Base-by-base conservation (phyloP, 2,797 vertebrate genomes). In the Lithobates sylvaticus region DNA sequence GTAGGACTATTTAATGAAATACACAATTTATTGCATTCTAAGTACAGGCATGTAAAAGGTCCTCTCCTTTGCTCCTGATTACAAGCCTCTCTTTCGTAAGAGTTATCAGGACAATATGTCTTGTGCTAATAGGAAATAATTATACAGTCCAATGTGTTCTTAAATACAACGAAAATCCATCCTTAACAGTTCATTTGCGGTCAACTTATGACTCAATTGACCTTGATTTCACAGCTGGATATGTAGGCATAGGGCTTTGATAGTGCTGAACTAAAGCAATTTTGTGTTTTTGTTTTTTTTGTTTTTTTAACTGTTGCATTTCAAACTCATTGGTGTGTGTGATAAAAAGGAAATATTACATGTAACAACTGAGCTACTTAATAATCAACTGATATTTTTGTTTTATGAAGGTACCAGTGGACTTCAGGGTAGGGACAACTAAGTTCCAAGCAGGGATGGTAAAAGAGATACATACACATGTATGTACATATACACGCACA, bases 221-320 rank as follows among this genome's bases (percentile, higher is more conserved):
- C 54, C 70, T 81, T 74, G n/a, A 82, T 64, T 36, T 65, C 27
- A 13, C 78, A 81, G 64, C 61, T 67, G 39, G 58, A 67, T 42
- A 6, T 26, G 26, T 26, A 27, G 27, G 64, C 26, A 10, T 3
- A 10, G 9, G 64, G 64, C 2, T 27, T 67, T 67, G n/a, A 67
- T 67, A 67, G 26, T 27, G 54, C 27, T 29, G 13, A 12, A 29
- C 13, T 27, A 67, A 67, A 67, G 64, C 10, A 27, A 65, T 29
- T 29, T 5, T 27, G 21, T 65, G 5, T 58, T 12, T 67, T 67
- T 67, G 29, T 29, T 32, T 67, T 27, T 23, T 0, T 58, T 12
- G 29, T 67, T 67, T 29, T 15, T 32, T 50, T 10, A 67, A 29
- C 26, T 67, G 27, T 29, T n/a, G 61, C 61, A n/a, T 65, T 67